A percentile compares a stretch with the other conserved stretches of the same genome.
These are phyloP conservation scores for Gallirallus australis DNA, from an alignment of 2,797 vertebrate genomes.

Conservation along the genomic window DNA sequence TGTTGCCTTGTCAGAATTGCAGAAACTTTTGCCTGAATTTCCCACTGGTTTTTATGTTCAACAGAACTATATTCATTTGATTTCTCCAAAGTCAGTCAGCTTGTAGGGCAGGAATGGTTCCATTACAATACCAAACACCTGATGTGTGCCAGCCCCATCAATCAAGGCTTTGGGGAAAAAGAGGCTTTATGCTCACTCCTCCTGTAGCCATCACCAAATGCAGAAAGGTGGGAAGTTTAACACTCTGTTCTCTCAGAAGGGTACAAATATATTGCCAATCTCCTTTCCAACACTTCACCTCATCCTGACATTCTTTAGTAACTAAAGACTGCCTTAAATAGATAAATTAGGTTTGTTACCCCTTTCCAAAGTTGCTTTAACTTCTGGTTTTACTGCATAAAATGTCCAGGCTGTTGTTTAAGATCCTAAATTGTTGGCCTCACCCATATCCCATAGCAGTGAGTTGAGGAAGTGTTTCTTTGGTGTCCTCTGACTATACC, in stretches of 20 bases:
- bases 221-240: not conserved
- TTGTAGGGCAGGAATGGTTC: not conserved
- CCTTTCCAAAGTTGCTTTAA: not conserved
- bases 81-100: not conserved
- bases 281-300: not conserved
- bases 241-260: not conserved
- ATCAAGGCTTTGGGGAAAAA: not conserved
- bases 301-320: not conserved
- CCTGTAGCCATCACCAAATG: not conserved
- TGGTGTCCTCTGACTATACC: not conserved
- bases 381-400: not conserved
- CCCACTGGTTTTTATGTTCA: not conserved
- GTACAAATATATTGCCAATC: not conserved
- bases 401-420: not conserved
- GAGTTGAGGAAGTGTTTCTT: not conserved
- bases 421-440: not conserved
- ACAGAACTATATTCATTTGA: not conserved
- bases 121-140: not conserved
- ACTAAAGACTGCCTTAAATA: not conserved
- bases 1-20: not conserved
- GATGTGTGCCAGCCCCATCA: not conserved
- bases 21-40: not conserved
- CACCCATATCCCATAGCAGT: not conserved
- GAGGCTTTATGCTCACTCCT: not conserved
- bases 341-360: not conserved